A percentile compares a stretch with the other conserved stretches of the same genome.
Evolutionary conservation across 2,888 invertebrate species (phyloP).

Genomic region (Bembecia ichneumoniformis): DNA sequence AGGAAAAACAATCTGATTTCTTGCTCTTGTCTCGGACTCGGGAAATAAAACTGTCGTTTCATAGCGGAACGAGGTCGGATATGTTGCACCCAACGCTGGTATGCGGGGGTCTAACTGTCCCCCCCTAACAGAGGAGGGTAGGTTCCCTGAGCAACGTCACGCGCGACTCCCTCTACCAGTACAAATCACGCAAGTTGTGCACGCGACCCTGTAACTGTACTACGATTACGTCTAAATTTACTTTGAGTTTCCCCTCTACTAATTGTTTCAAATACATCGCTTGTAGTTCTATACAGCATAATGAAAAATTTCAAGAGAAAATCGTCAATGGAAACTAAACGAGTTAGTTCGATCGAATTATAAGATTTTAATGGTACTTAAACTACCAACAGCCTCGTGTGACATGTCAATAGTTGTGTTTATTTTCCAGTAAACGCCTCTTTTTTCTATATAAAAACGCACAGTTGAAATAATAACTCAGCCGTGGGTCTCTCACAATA

Average conservation of each 20-base stretch:
- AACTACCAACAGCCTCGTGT: conserved; percentile 22
- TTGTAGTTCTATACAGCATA: background rate
- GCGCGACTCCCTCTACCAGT: conserved; percentile 51
- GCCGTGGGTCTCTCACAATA: conserved; percentile 38
- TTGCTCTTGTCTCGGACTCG: conserved; percentile 35
- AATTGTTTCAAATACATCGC: background rate
- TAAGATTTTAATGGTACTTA: background rate
- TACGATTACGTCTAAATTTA: conserved; percentile 11
- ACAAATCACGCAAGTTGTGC: conserved; percentile 64
- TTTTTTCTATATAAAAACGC: conserved; percentile 52
- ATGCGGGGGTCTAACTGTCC: conserved; percentile 49
- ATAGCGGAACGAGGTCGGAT: conserved; percentile 60
- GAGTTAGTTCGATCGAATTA: background rate
- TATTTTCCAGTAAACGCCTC: conserved; percentile 56
- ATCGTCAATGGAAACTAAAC: background rate
- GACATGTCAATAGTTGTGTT: conserved; percentile 63
- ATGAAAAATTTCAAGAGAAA: background rate
- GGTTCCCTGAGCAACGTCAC: conserved; percentile 56
- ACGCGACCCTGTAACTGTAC: conserved; percentile 43
- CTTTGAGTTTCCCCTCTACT: background rate
- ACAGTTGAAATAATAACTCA: conserved; percentile 53
- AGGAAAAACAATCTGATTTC: conserved; percentile 32
- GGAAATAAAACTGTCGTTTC: conserved; percentile 62
- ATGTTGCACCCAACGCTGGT: conserved; percentile 53
- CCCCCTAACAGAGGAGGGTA: conserved; percentile 32